A percentile compares a stretch with the other conserved stretches of the same genome.
Conservation (phyloP, 1,140 invertebrate species). For the Drosophila bifasciata region DNA sequence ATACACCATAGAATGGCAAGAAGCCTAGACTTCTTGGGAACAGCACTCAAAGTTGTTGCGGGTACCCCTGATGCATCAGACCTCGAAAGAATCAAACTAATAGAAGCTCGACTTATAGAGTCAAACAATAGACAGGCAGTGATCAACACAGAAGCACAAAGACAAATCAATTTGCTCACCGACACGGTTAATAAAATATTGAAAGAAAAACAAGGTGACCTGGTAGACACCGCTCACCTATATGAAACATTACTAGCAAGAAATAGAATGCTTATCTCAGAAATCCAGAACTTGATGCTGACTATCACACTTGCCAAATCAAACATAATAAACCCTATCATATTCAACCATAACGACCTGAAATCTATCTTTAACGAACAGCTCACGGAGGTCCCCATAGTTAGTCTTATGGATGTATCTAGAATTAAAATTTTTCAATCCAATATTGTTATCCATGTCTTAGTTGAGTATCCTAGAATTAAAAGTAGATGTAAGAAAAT, state of each 20-base stretch:
- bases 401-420: slow-evolving; percentile 3
- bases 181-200: slow-evolving; percentile 1
- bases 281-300: slow-evolving; percentile 16
- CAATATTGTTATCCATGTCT: neutral
- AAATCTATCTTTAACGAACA: slow-evolving; percentile 1
- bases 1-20: neutral
- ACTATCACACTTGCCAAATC: slow-evolving; percentile 3
- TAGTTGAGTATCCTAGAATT: neutral
- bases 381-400: slow-evolving; percentile 1
- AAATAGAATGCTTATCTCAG: slow-evolving; percentile 16
- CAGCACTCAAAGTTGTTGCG: slow-evolving; percentile 14
- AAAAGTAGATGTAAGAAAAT: too few relatives aligned
- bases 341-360: slow-evolving; percentile 2
- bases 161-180: neutral
- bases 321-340: slow-evolving; percentile 13
- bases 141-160: slow-evolving; percentile 11
- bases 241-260: slow-evolving; percentile 10
- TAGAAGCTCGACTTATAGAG: slow-evolving; percentile 4
- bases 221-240: slow-evolving; percentile 1
- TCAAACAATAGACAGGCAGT: neutral
- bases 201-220: slow-evolving; percentile 3
- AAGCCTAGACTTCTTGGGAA: neutral
- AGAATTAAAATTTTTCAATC: too few relatives aligned
- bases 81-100: slow-evolving; percentile 6
- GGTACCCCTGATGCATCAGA: slow-evolving; percentile 9